Evolutionary conservation across 2,113 vertebrate species (phyloP), one percentile per base, ranked within the genome.

Genomic region (Acrocephalus arundinaceus): DNA sequence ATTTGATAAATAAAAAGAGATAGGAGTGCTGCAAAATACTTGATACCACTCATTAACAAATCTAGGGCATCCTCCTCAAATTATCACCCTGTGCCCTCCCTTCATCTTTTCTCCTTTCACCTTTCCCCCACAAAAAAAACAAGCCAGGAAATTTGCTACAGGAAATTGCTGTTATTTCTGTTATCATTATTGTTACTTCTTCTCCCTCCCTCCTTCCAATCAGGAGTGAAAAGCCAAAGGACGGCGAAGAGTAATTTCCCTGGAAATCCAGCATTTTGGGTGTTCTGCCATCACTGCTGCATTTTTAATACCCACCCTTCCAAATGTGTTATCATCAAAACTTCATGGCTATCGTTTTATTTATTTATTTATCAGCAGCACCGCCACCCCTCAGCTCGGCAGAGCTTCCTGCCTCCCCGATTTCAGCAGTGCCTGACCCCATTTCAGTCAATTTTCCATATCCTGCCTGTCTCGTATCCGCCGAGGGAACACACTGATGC

Each of bases 381-480:
- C 94, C 39, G 15, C 72, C 93, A 94, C 92, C 89, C 96, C 96
- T 97, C 90, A 28, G 21, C 94, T 95, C 45, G 2, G 95, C 96
- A 35, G 66, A 30, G 57, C 95, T 97, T 97, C 97, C 97, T 96
- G 76, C 94, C 94, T 97, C 96, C 70, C 96, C 72, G 35, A 97
- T 97, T 97, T 98, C 97, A 97, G 96, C 96, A 98, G 97, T 86
- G 96, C 96, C 97, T 98, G 98, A 98, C 98, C 97, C 98, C 97
- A 98, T 98, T 98, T 98, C 97, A 98, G 97, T 98, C 97, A 98
- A 98, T 98, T 98, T 98, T 98, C 98, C 97, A 97, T 97, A 98
- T 98, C 96, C 97, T 98, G 98, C 98, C 98, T 98, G 97, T 97
- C 98, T 98, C 91, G 59, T 96, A 97, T 97, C 97, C 95, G 21